phyloP scores from a whole-genome alignment of 2,113 vertebrate species.

The Mugil cephalus region DNA sequence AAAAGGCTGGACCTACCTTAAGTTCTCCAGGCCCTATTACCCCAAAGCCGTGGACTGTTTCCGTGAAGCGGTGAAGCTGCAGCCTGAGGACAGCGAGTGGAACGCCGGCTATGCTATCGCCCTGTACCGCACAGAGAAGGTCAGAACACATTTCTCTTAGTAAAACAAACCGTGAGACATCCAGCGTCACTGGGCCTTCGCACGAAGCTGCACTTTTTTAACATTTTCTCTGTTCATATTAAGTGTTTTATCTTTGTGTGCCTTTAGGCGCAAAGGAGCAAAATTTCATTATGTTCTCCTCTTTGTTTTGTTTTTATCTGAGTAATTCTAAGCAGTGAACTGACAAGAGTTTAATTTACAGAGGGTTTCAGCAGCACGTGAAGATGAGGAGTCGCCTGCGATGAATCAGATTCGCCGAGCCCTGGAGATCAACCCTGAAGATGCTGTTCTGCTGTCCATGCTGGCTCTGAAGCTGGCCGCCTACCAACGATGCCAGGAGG shows the following conservation, averaged over 20 bases:
- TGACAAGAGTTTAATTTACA: background rate
- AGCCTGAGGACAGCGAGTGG: constrained; percentile 18
- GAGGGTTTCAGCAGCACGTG: fast-evolving
- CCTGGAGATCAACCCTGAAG: background rate
- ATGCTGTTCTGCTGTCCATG: background rate
- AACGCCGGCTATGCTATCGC: background rate
- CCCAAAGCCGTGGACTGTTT: background rate
- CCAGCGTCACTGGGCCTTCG: too few relatives aligned
- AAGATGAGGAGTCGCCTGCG: background rate
- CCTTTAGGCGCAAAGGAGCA: too few relatives aligned
- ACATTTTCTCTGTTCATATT: too few relatives aligned
- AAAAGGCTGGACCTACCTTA: constrained; percentile 31
- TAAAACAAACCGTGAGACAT: too few relatives aligned
- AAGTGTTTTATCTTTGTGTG: too few relatives aligned
- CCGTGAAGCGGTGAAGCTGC: background rate
- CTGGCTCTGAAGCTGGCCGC: constrained; percentile 19
- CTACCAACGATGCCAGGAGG: background rate
- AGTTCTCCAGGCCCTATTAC: constrained; percentile 23
- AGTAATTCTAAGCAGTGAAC: too few relatives aligned
- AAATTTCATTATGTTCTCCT: too few relatives aligned
- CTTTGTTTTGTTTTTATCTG: too few relatives aligned
- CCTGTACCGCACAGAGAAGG: constrained; percentile 17
- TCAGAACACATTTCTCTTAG: too few relatives aligned
- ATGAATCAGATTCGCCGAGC: background rate
- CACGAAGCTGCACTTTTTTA: too few relatives aligned